Evolutionary conservation across 2,888 invertebrate species (phyloP).

Genomic region (Ophonus ardosiacus): DNA sequence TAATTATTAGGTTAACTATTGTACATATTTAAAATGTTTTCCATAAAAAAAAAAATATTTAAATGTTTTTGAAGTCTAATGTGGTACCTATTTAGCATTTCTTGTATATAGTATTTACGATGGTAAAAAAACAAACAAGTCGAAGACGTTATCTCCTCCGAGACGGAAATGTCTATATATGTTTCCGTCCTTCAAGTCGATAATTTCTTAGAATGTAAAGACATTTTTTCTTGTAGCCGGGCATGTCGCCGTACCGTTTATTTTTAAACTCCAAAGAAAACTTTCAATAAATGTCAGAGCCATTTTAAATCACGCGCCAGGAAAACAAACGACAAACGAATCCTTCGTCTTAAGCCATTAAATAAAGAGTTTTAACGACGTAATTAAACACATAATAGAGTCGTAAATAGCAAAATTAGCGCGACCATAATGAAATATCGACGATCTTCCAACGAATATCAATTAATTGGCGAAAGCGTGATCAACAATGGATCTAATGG

Average conservation of each 20-base stretch:
- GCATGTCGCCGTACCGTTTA: constrained; percentile 45
- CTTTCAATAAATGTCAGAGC: constrained; percentile 58
- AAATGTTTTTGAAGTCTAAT: background rate
- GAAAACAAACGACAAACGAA: constrained; percentile 40
- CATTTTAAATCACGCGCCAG: constrained; percentile 49
- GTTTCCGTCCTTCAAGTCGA: constrained; percentile 3
- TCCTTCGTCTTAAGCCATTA: constrained; percentile 39
- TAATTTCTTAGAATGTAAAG: constrained; percentile 51
- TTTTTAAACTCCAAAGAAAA: constrained; percentile 60
- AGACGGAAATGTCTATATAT: constrained; percentile 6
- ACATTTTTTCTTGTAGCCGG: constrained; percentile 33
- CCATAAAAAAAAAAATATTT: background rate
- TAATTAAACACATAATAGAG: constrained; percentile 56
- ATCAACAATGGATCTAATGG: constrained; percentile 2
- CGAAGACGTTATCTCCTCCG: background rate
- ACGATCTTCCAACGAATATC: constrained; percentile 7
- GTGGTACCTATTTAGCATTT: constrained; percentile 7
- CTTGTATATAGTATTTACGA: background rate
- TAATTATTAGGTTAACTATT: no score
- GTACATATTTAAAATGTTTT: background rate
- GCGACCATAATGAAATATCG: constrained; percentile 45
- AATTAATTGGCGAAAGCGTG: constrained; percentile 46
- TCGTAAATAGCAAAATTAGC: constrained; percentile 54
- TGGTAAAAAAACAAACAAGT: background rate
- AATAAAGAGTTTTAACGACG: constrained; percentile 57